Conservation (phyloP, 2,113 vertebrate species). For the Apodemus sylvaticus region DNA sequence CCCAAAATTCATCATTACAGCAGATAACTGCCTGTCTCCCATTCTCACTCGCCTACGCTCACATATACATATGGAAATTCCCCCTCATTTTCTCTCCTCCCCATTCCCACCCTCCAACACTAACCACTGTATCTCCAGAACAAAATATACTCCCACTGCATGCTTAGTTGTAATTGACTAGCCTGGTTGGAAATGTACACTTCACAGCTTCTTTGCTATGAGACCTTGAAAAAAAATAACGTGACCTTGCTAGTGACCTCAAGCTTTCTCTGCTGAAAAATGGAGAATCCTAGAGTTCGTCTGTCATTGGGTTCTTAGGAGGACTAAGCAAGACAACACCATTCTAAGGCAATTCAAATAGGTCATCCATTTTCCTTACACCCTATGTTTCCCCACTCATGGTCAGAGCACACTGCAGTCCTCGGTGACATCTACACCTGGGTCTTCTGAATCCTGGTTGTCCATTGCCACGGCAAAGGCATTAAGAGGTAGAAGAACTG, state of each 20-base stretch:
- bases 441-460: not conserved
- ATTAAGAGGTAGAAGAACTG: not conserved
- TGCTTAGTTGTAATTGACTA: not conserved
- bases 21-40: not conserved
- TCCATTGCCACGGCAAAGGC: not conserved
- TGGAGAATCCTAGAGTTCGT: not conserved
- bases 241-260: not conserved
- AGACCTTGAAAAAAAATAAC: not conserved
- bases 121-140: not conserved
- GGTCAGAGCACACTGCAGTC: not conserved
- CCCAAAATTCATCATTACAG: slow-evolving; percentile 7
- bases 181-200: not conserved
- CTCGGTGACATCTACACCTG: not conserved
- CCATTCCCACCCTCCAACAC: not conserved
- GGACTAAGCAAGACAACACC: not conserved
- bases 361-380: not conserved
- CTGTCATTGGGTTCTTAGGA: not conserved
- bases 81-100: not conserved
- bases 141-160: not conserved
- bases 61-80: not conserved
- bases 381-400: not conserved
- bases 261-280: slow-evolving; percentile 26
- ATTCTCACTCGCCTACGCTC: not conserved
- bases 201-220: not conserved
- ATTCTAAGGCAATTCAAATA: not conserved